phyloP scores from a whole-genome alignment of 2,888 invertebrate genomes.

The Lepetodrilus schrolli region DNA sequence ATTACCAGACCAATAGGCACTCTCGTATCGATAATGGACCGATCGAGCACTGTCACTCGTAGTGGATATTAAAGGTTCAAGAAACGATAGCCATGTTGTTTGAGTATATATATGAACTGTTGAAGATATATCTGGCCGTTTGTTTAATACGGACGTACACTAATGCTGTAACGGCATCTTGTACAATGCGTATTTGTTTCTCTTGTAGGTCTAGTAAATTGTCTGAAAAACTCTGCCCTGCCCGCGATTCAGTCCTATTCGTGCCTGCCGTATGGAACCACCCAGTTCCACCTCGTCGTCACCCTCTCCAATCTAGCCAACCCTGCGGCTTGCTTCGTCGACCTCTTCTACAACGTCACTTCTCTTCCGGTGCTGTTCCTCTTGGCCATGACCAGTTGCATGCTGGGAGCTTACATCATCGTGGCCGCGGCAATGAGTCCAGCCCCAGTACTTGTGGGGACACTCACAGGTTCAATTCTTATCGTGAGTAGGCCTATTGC shows the following conservation, averaged over 20 bases:
- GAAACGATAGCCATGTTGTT: too few species aligned
- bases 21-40: too few species aligned
- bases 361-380: conserved; percentile 47
- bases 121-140: too few species aligned
- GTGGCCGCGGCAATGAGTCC: conserved; percentile 85
- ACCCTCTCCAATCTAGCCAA: conserved; percentile 86
- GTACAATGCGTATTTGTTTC: too few species aligned
- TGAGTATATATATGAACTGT: too few species aligned
- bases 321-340: conserved; percentile 83
- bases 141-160: too few species aligned
- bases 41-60: too few species aligned
- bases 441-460: conserved; percentile 79
- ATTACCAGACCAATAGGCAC: too few species aligned
- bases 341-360: conserved; percentile 76
- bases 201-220: conserved; percentile 79
- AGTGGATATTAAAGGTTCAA: too few species aligned
- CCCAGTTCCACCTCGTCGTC: conserved; percentile 85
- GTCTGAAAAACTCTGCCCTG: conserved; percentile 85
- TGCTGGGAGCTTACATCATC: conserved; percentile 82
- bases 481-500: too few species aligned
- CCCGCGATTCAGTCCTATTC: conserved; percentile 88
- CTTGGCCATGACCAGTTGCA: conserved; percentile 74
- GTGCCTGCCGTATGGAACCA: conserved; percentile 86
- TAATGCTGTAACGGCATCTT: too few species aligned
- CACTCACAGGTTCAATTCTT: conserved; percentile 79